Conservation (phyloP, 2,797 vertebrate species). For the Limosa lapponica region DNA sequence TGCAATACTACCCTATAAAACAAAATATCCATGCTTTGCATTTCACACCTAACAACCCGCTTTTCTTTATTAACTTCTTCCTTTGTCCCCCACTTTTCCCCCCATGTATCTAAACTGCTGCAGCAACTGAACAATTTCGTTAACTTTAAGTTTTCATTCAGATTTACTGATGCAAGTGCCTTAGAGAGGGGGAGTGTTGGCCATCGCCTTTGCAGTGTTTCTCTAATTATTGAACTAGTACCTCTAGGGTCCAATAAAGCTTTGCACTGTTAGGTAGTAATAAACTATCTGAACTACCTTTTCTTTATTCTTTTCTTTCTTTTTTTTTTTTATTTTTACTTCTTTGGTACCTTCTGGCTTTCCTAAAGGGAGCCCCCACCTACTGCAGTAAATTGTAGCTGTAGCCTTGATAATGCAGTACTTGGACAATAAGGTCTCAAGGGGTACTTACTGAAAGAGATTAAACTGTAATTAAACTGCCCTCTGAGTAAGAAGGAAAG, state of each 20-base stretch:
- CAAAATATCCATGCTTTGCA: neutral
- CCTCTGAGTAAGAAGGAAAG: conserved; percentile 71
- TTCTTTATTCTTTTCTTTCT: conserved; percentile 43
- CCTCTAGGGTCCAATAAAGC: conserved; percentile 75
- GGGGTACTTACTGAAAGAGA: conserved; percentile 77
- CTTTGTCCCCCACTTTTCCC: neutral
- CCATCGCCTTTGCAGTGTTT: conserved; percentile 72
- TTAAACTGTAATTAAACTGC: conserved; percentile 82
- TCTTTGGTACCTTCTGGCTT: conserved; percentile 50
- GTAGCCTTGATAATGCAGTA: conserved; percentile 69
- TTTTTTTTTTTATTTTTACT: neutral
- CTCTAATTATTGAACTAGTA: conserved; percentile 75
- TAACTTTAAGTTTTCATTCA: conserved; percentile 66
- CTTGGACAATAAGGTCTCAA: conserved; percentile 75
- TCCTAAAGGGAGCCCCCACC: conserved; percentile 69
- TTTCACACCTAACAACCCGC: conserved; percentile 30
- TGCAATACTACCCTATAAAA: neutral
- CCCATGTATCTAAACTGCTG: conserved; percentile 17
- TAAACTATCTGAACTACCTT: conserved; percentile 70
- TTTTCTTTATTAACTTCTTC: conserved; percentile 36
- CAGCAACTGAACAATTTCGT: conserved; percentile 57
- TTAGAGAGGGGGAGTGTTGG: conserved; percentile 62
- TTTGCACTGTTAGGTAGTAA: conserved; percentile 70
- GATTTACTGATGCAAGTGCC: conserved; percentile 66
- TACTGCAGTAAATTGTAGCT: conserved; percentile 76